A percentile compares a stretch with the other conserved stretches of the same genome.
phyloP scores from a whole-genome alignment of 2,113 vertebrate genomes.

The Eolophus roseicapilla region DNA sequence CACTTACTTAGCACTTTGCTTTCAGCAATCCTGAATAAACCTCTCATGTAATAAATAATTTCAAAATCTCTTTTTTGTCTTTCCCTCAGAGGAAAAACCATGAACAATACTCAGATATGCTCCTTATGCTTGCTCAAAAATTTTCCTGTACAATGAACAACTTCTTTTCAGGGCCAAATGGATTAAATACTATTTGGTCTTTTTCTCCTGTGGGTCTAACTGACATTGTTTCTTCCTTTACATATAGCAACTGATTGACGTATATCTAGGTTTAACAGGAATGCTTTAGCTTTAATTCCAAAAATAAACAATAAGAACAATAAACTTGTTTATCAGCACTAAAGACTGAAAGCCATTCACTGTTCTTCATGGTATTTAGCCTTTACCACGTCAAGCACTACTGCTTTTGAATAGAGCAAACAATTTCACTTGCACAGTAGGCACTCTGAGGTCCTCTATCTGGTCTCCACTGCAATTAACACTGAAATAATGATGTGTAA shows the following conservation, averaged over 20 bases:
- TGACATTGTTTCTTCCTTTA: neutral
- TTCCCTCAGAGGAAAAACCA: neutral
- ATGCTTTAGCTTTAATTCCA: neutral
- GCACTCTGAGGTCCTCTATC: neutral
- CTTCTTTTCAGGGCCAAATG: neutral
- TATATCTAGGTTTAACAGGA: neutral
- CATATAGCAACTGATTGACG: neutral
- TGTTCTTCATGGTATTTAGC: constrained; percentile 7
- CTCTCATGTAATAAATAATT: neutral
- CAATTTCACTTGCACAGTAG: neutral
- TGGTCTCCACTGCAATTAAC: neutral
- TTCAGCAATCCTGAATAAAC: neutral
- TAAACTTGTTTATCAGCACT: neutral
- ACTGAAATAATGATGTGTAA: neutral
- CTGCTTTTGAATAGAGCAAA: neutral
- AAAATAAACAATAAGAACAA: constrained; percentile 7
- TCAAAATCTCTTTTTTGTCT: neutral
- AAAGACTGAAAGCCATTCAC: neutral
- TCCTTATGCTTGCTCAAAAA: neutral
- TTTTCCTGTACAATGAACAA: neutral
- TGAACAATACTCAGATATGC: neutral
- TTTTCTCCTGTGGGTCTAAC: neutral
- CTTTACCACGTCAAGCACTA: neutral
- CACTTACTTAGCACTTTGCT: neutral
- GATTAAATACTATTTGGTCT: neutral